phyloP scores from a whole-genome alignment of 1,140 invertebrate species.

The Musca domestica region DNA sequence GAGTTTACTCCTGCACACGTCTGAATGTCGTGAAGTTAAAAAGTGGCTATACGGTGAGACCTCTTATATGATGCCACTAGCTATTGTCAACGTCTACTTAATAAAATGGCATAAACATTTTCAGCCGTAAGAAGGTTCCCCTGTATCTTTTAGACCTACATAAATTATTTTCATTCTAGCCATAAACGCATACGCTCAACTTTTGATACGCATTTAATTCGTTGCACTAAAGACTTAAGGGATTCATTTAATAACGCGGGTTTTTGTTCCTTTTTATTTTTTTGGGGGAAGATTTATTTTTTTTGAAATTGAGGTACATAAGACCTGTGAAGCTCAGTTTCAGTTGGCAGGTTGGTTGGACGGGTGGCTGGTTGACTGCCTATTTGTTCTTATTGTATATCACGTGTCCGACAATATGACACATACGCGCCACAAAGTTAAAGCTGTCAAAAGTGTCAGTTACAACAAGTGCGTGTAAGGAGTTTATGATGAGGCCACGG shows the following conservation, averaged over 20 bases:
- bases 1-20: no score
- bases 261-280: neutral
- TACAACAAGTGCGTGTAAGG: slow-evolving; percentile 18
- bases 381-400: slow-evolving; percentile 5
- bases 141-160: neutral
- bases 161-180: neutral
- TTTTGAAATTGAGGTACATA: neutral
- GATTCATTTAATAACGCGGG: neutral
- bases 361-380: neutral
- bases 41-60: neutral
- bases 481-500: neutral
- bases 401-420: slow-evolving; percentile 15
- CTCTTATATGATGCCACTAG: neutral
- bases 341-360: no score
- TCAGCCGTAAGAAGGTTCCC: no score
- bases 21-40: no score
- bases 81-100: no score
- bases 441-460: slow-evolving; percentile 21
- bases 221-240: slow-evolving; percentile 7
- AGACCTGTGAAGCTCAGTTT: neutral
- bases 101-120: no score
- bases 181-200: neutral
- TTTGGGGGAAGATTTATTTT: neutral
- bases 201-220: slow-evolving; percentile 16
- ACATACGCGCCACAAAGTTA: slow-evolving; percentile 18